Evolutionary conservation across 2,888 invertebrate genomes (phyloP).

Genomic region (Zeuzera pyrina): DNA sequence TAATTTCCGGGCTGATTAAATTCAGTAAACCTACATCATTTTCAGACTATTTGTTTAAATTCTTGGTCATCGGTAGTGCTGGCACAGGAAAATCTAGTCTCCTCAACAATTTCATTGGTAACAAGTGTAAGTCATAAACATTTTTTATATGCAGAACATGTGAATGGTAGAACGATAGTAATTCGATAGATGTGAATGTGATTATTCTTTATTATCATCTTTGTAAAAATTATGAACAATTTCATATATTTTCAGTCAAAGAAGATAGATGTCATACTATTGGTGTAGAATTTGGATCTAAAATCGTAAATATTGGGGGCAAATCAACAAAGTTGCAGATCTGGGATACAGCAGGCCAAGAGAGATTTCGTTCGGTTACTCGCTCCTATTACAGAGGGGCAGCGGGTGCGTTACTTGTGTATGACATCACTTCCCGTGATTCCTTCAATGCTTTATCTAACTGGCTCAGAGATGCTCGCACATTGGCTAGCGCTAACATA

Average conservation of each 20-base stretch:
- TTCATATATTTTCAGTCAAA: conserved; percentile 74
- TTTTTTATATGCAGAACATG: neutral
- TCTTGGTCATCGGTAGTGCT: conserved; percentile 88
- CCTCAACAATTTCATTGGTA: conserved; percentile 87
- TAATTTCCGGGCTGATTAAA: neutral
- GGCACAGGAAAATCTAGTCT: conserved; percentile 89
- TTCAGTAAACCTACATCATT: neutral
- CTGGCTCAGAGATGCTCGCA: conserved; percentile 88
- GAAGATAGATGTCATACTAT: conserved; percentile 89
- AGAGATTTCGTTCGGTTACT: conserved; percentile 95
- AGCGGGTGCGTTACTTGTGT: conserved; percentile 92
- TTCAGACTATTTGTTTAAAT: conserved; percentile 87
- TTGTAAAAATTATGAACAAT: neutral
- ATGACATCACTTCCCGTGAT: conserved; percentile 91
- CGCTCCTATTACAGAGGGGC: conserved; percentile 89
- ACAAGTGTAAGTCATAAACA: conserved; percentile 79
- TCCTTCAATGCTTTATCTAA: conserved; percentile 93
- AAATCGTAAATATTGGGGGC: conserved; percentile 86
- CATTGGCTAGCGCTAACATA: conserved; percentile 86
- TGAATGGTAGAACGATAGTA: neutral
- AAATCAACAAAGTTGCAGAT: conserved; percentile 88
- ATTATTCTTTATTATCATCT: conserved; percentile 1
- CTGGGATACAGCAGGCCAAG: conserved; percentile 96
- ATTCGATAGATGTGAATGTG: neutral
- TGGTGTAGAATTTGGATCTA: conserved; percentile 91